phyloP scores from a whole-genome alignment of 2,888 invertebrate species.

The Aspidiotus destructor region DNA sequence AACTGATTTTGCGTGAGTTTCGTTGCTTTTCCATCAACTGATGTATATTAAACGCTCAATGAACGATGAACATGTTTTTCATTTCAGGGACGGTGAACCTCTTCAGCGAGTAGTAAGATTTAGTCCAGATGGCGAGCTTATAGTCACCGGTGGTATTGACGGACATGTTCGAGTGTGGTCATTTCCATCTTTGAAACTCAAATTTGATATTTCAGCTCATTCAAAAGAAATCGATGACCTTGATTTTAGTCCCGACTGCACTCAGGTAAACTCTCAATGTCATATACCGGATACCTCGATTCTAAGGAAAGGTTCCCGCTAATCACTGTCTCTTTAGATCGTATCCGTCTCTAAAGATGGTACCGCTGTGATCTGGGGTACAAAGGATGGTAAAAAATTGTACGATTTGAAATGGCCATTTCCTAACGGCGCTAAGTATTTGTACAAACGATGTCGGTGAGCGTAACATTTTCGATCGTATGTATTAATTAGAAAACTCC shows the following conservation, averaged over 20 bases:
- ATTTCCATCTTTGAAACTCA: conserved; percentile 66
- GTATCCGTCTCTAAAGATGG: conserved; percentile 84
- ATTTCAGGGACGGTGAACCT: conserved; percentile 51
- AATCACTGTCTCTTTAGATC: conserved; percentile 44
- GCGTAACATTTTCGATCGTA: conserved; percentile 32
- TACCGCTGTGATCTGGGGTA: conserved; percentile 69
- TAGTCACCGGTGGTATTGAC: conserved; percentile 89
- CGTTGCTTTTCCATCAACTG: neutral
- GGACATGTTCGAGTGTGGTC: conserved; percentile 79
- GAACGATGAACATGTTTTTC: neutral
- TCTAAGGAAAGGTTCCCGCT: no score
- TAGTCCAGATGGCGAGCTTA: conserved; percentile 61
- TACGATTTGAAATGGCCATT: conserved; percentile 65
- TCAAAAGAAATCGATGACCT: conserved; percentile 88
- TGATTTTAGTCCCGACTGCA: conserved; percentile 75
- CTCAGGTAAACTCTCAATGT: conserved; percentile 39
- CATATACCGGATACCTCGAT: no score
- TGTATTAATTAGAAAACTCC: neutral
- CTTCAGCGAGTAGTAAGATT: conserved; percentile 77
- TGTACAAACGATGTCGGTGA: conserved; percentile 71
- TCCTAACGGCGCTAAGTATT: conserved; percentile 65
- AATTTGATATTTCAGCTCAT: conserved; percentile 61
- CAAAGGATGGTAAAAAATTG: conserved; percentile 47
- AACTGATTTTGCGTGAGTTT: conserved; percentile 66
- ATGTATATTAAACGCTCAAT: neutral